Evolutionary conservation across 2,113 vertebrate species (phyloP), one percentile per base, ranked within the genome.

Genomic region (Podiceps cristatus): DNA sequence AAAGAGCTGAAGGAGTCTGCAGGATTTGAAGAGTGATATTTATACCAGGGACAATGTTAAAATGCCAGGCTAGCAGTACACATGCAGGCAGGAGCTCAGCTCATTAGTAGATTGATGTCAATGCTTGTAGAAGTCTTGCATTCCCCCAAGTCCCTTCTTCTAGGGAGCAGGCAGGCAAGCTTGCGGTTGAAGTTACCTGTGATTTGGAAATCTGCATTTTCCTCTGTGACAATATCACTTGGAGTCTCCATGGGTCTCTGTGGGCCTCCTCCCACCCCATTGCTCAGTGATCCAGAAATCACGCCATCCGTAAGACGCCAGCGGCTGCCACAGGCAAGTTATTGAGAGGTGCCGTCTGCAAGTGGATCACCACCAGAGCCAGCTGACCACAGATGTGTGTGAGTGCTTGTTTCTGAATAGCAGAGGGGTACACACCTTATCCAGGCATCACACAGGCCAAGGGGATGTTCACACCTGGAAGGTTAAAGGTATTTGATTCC

Each of bases 81-180:
- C 4, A 31, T 0, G 0, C 9, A 50, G 13, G 9, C 63, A 73
- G 50, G 60, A 76, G 10, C 12, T 69, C 20, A 31, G 49, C 31
- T 90, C 0, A 0, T 35, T 31, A 81, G 31, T 0, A 0, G 23
- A 29, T 59, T 74, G 40, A 29, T 90, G 27, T 40, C 20, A 28
- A 1, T 10, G 19, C 28, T 37, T 50, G 37, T 24, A 28, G 33
- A 68, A 72, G 31, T 29, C 27, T 50, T 60, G 11, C 40, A 9
- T 56, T 72, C 18, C 18, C 11, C 44, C 0, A 2, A 11, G 40
- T 45, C 13, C 27, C 7, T 35, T 5, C 20, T 52, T 56, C 31
- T 50, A 64, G 6, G 47, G 8, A 82, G 20, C 35, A 23, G 13
- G 14, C 52, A 4, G 2, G 28, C 18, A 69, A 49, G 15, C 5